A percentile compares a stretch with the other conserved stretches of the same genome.
phyloP scores from a whole-genome alignment of 2,113 vertebrate species.

The Nansenia antarctica region DNA sequence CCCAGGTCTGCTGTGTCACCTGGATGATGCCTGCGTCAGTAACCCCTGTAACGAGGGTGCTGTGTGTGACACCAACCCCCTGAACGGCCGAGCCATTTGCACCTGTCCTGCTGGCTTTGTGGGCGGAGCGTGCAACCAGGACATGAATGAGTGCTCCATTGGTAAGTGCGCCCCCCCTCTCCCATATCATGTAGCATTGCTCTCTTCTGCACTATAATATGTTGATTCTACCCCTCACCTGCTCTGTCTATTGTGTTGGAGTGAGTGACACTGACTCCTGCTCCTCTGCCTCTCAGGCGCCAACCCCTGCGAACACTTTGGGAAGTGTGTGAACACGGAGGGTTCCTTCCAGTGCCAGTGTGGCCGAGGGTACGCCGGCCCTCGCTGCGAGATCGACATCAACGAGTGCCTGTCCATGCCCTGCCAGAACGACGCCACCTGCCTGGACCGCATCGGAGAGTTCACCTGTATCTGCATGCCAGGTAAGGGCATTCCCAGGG shows the following conservation, averaged over 20 bases:
- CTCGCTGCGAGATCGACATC: conserved; percentile 96
- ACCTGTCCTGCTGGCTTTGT: conserved; percentile 97
- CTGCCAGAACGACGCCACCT: conserved; percentile 96
- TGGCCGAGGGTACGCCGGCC: conserved; percentile 91
- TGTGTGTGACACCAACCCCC: conserved; percentile 95
- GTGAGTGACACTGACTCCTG: background rate
- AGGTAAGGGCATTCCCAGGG: conserved; percentile 70
- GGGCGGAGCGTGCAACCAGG: conserved; percentile 95
- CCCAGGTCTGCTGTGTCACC: conserved; percentile 92
- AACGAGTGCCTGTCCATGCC: conserved; percentile 97
- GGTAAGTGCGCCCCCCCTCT: no score
- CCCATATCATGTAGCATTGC: background rate
- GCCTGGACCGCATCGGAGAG: conserved; percentile 95
- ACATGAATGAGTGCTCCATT: conserved; percentile 97
- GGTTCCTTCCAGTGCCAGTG: conserved; percentile 97
- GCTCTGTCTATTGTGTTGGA: background rate
- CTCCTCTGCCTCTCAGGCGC: conserved; percentile 75
- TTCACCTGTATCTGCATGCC: conserved; percentile 99
- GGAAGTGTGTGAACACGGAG: conserved; percentile 95
- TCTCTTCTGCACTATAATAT: background rate
- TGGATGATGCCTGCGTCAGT: conserved; percentile 97
- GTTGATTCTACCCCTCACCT: no score
- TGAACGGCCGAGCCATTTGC: conserved; percentile 96
- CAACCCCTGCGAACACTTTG: conserved; percentile 96
- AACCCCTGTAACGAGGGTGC: conserved; percentile 97